Evolutionary conservation across 2,888 invertebrate species (phyloP).

Genomic region (Clepsis dumicolana): DNA sequence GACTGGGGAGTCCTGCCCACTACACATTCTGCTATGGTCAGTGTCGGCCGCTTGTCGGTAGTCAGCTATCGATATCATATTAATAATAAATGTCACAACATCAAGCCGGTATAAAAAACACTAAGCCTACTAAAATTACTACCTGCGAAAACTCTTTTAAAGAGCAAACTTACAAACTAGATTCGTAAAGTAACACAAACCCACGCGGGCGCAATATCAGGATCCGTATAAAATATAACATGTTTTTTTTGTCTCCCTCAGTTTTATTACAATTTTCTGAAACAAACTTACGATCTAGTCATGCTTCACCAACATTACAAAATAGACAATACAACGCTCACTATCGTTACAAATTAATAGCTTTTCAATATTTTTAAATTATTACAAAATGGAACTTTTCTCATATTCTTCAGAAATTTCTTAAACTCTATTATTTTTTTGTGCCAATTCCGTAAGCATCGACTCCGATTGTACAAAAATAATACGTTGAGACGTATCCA

Average conservation of each 20-base stretch:
- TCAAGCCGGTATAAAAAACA: constrained; percentile 87
- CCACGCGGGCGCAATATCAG: constrained; percentile 71
- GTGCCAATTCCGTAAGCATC: constrained; percentile 83
- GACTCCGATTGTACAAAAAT: constrained; percentile 81
- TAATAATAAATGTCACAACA: constrained; percentile 85
- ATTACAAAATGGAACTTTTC: constrained; percentile 80
- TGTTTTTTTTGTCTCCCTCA: constrained; percentile 70
- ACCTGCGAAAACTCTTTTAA: constrained; percentile 85
- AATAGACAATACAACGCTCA: constrained; percentile 84
- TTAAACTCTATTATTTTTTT: constrained; percentile 65
- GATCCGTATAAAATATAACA: constrained; percentile 83
- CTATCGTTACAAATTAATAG: constrained; percentile 77
- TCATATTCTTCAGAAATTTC: constrained; percentile 68
- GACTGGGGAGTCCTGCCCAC: constrained; percentile 67
- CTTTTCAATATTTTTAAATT: constrained; percentile 69
- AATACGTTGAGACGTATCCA: constrained; percentile 74
- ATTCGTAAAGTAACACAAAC: constrained; percentile 81
- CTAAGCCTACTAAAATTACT: constrained; percentile 86
- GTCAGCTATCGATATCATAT: constrained; percentile 73
- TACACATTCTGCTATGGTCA: constrained; percentile 82
- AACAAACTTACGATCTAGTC: constrained; percentile 79
- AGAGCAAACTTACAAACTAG: constrained; percentile 83
- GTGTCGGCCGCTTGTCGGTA: constrained; percentile 77
- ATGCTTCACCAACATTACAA: constrained; percentile 79
- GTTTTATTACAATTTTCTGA: constrained; percentile 86